These are phyloP conservation scores for Conopomorpha cramerella DNA, from an alignment of 1,140 invertebrate genomes.

Conservation along the genomic window DNA sequence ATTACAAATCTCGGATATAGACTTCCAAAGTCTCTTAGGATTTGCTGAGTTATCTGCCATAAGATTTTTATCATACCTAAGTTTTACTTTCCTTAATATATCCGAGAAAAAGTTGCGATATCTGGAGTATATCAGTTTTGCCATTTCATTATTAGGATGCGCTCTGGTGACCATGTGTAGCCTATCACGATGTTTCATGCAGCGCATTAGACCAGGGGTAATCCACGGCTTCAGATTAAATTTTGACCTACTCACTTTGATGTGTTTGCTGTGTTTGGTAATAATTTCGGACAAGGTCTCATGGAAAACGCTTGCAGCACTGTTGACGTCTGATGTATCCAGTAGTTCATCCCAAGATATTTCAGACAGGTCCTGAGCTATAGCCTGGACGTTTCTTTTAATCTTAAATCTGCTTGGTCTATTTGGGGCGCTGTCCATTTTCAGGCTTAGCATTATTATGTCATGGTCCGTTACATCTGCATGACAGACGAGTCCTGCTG, in stretches of 20 bases:
- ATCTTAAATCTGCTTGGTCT: not conserved
- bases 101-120: conserved; percentile 1
- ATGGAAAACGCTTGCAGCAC: not conserved
- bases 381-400: not conserved
- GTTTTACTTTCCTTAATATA: not conserved
- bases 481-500: not conserved
- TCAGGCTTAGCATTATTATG: not conserved
- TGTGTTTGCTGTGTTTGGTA: not conserved
- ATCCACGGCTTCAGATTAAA: conserved; percentile 1
- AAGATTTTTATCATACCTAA: not conserved
- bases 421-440: not conserved
- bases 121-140: not conserved
- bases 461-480: not conserved
- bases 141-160: not conserved
- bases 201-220: conserved; percentile 1
- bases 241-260: not conserved
- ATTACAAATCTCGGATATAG: not conserved
- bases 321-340: not conserved
- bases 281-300: not conserved
- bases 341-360: not conserved
- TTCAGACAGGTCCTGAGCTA: not conserved
- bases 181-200: conserved; percentile 1
- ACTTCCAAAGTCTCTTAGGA: conserved; percentile 1
- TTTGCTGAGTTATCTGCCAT: not conserved
- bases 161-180: not conserved